These are phyloP conservation scores for Carcina quercana DNA, from an alignment of 2,888 invertebrate genomes.

Conservation along the genomic window DNA sequence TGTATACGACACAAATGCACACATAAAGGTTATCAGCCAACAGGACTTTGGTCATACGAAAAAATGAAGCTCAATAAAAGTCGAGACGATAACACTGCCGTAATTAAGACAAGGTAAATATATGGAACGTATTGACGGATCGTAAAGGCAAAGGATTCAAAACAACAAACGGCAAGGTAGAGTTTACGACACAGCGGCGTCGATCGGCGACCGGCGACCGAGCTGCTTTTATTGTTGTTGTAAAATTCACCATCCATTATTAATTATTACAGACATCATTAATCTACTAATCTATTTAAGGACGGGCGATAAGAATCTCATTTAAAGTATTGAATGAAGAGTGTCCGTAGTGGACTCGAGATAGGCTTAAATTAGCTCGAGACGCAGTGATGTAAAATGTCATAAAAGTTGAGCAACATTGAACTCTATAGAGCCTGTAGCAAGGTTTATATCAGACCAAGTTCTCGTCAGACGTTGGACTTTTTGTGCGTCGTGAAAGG, in stretches of 20 bases:
- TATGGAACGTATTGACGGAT: constrained; percentile 67
- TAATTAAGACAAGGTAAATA: constrained; percentile 70
- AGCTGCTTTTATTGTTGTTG: constrained; percentile 71
- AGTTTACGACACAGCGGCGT: constrained; percentile 67
- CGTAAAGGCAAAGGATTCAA: constrained; percentile 66
- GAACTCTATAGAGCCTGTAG: too few relatives aligned
- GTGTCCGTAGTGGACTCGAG: constrained; percentile 71
- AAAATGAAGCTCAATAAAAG: constrained; percentile 56
- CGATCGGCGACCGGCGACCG: constrained; percentile 52
- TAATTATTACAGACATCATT: constrained; percentile 75
- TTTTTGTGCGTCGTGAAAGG: constrained; percentile 20
- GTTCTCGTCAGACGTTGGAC: constrained; percentile 24
- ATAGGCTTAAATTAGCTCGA: constrained; percentile 64
- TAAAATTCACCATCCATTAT: constrained; percentile 74
- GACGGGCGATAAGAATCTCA: constrained; percentile 73
- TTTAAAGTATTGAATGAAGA: constrained; percentile 75
- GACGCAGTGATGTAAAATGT: too few relatives aligned
- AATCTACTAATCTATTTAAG: constrained; percentile 75
- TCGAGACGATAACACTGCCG: constrained; percentile 48
- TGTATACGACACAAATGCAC: constrained; percentile 30
- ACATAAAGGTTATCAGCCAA: constrained; percentile 32
- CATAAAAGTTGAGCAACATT: too few relatives aligned
- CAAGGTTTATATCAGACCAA: too few relatives aligned
- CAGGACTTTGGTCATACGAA: constrained; percentile 44
- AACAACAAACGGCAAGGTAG: constrained; percentile 67